Evolutionary conservation across 2,113 vertebrate genomes (phyloP).

Genomic region (Rhabdornis inornatus): DNA sequence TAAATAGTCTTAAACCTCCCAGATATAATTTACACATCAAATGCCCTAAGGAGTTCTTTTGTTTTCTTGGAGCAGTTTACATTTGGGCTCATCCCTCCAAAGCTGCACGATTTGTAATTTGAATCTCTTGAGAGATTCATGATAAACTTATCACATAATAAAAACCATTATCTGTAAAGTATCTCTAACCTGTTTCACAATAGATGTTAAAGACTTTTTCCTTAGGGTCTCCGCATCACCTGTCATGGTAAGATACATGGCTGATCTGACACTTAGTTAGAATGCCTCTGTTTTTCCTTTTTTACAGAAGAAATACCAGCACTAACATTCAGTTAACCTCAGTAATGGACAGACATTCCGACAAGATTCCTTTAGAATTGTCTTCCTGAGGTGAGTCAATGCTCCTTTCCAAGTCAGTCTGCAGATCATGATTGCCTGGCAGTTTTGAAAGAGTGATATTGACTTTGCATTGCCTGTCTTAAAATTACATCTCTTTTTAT

Average conservation of each 20-base stretch:
- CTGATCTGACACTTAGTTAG: neutral
- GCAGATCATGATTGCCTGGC: neutral
- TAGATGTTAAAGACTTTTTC: neutral
- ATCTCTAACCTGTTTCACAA: neutral
- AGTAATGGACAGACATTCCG: neutral
- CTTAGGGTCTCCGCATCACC: neutral
- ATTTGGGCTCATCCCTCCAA: neutral
- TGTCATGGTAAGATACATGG: neutral
- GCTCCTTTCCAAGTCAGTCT: neutral
- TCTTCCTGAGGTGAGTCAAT: neutral
- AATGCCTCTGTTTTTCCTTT: neutral
- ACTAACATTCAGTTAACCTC: neutral
- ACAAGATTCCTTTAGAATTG: neutral
- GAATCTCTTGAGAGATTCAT: neutral
- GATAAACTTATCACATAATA: neutral
- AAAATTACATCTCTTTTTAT: neutral
- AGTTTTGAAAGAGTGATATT: neutral
- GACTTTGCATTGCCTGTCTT: neutral
- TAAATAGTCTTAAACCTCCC: neutral
- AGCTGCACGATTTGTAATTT: neutral
- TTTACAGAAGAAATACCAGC: neutral
- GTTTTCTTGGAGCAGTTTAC: neutral
- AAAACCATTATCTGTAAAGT: neutral
- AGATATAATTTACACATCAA: neutral
- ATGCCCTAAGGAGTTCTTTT: neutral